These are phyloP conservation scores for Stenichneumon culpator DNA, from an alignment of 2,888 invertebrate genomes.

Conservation along the genomic window DNA sequence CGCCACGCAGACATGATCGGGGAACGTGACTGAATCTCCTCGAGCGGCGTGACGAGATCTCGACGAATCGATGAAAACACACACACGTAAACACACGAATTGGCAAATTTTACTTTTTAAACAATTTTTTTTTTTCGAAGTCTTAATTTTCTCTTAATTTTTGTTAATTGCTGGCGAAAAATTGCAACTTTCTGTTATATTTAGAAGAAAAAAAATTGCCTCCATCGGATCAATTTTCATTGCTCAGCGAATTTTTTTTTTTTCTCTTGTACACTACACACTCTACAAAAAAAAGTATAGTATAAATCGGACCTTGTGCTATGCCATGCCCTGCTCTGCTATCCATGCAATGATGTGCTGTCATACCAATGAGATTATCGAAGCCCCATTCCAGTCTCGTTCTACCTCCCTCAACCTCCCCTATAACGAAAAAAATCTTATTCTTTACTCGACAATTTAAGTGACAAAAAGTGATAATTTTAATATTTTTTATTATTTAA, in stretches of 20 bases:
- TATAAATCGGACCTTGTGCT: conserved; percentile 79
- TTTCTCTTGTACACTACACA: conserved; percentile 10
- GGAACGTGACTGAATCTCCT: conserved; percentile 39
- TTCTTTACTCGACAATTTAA: conserved; percentile 39
- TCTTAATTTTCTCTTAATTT: not conserved
- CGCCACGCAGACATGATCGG: not conserved
- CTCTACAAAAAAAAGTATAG: conserved; percentile 47
- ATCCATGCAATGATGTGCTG: conserved; percentile 85
- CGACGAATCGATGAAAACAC: conserved; percentile 25
- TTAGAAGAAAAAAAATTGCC: not conserved
- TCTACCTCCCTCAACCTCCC: conserved; percentile 61
- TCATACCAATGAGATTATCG: conserved; percentile 83
- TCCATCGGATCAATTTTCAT: conserved; percentile 1
- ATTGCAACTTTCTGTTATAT: not conserved
- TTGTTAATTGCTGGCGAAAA: not conserved
- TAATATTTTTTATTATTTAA: conserved; percentile 38
- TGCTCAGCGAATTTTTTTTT: conserved; percentile 12
- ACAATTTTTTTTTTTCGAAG: not conserved
- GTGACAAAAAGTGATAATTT: not conserved
- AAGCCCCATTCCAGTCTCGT: conserved; percentile 70
- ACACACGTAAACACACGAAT: conserved; percentile 11
- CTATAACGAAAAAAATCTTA: conserved; percentile 56
- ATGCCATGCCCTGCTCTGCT: conserved; percentile 83
- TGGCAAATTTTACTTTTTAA: not conserved
- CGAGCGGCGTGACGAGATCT: conserved; percentile 60